Evolutionary conservation across 2,113 vertebrate genomes (phyloP).

Genomic region (Chauna torquata): DNA sequence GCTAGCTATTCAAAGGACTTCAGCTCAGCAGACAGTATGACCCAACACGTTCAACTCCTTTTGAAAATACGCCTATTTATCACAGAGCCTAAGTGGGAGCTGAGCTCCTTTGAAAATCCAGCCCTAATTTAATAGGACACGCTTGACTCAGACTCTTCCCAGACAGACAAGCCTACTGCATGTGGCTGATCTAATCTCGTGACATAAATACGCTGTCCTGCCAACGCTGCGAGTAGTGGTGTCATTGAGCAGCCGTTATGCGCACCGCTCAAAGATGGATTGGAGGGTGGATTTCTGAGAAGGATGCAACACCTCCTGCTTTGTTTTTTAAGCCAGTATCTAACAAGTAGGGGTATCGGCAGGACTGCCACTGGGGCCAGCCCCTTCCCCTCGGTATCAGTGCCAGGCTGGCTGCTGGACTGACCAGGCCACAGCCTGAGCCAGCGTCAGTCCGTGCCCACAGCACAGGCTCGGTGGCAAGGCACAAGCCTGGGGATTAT

Average conservation of each 20-base stretch:
- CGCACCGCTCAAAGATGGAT: neutral
- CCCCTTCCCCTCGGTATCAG: fast-evolving
- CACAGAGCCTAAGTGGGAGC: conserved; percentile 5
- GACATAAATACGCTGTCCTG: conserved; percentile 6
- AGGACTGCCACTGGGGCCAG: neutral
- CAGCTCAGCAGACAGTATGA: conserved; percentile 11
- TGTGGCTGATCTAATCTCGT: conserved; percentile 54
- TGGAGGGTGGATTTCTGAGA: neutral
- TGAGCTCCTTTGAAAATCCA: conserved; percentile 41
- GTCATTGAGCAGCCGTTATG: neutral
- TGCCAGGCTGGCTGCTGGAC: conserved; percentile 39
- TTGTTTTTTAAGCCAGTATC: neutral
- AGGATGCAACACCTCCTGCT: neutral
- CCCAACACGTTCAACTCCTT: neutral
- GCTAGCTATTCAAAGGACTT: conserved; percentile 50
- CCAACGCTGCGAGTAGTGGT: neutral
- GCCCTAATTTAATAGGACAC: conserved; percentile 49
- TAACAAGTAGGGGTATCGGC: neutral
- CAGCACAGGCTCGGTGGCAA: neutral
- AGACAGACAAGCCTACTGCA: neutral
- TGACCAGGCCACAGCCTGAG: neutral
- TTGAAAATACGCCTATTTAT: conserved; percentile 1
- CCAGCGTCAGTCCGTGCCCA: neutral
- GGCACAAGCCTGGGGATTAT: conserved; percentile 15
- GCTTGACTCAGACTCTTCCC: conserved; percentile 38